Conservation (phyloP, 2,113 vertebrate genomes). For the Phycodurus eques region DNA sequence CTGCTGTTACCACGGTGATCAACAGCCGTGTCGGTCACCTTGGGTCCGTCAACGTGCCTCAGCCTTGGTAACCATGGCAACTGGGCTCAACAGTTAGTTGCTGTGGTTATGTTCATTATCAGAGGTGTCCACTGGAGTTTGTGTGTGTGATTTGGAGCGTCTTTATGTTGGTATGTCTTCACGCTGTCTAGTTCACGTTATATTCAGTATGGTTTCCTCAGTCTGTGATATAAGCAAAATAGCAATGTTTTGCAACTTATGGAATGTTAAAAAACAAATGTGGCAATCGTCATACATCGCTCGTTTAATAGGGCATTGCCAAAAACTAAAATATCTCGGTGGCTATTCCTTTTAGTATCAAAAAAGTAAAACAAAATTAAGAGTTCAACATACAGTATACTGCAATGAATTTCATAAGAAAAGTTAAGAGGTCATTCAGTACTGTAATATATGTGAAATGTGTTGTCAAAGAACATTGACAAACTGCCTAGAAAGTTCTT, state of each 20-base stretch:
- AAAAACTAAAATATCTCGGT: no score
- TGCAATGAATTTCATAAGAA: no score
- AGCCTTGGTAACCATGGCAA: conserved; percentile 60
- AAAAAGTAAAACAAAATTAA: no score
- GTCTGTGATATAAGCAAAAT: background rate
- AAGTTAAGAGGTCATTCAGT: no score
- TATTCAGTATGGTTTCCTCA: background rate
- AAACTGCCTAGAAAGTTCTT: no score
- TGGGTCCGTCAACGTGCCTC: conserved; percentile 45
- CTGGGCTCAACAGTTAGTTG: conserved; percentile 47
- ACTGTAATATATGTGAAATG: no score
- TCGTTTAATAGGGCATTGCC: no score
- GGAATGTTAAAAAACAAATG: background rate
- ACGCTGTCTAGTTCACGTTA: background rate
- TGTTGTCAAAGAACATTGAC: no score
- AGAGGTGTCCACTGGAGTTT: conserved; percentile 20
- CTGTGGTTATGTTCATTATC: conserved; percentile 48
- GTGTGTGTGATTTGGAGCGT: conserved; percentile 13
- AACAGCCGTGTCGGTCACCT: conserved; percentile 53
- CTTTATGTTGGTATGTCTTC: conserved; percentile 5
- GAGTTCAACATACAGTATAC: no score
- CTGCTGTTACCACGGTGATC: conserved; percentile 62
- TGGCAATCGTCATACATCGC: no score
- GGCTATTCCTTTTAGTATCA: no score
- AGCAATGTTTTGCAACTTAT: background rate